A percentile compares a stretch with the other conserved stretches of the same genome.
These are phyloP conservation scores for Pogona vitticeps DNA, from an alignment of 2,113 vertebrate genomes.

Conservation along the genomic window DNA sequence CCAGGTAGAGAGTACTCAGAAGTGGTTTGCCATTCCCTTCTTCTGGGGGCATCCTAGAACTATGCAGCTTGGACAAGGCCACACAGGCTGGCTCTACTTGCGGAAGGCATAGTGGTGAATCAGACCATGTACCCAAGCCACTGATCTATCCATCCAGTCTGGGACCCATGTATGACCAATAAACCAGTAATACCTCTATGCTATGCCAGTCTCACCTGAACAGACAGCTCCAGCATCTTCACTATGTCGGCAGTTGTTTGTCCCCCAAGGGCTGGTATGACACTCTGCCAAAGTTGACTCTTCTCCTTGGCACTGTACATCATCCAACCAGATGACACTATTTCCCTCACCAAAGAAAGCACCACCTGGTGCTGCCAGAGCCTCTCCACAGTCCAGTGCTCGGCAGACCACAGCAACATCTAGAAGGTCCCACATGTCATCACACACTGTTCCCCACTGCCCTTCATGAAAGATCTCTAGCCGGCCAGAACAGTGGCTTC, in stretches of 20 bases:
- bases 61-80: too few relatives aligned
- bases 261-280: constrained; percentile 19
- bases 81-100: too few relatives aligned
- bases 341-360: constrained; percentile 53
- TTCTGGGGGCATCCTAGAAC: too few relatives aligned
- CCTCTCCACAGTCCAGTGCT: constrained; percentile 61
- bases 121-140: too few relatives aligned
- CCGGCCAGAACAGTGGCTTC: constrained; percentile 63
- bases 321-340: constrained; percentile 52
- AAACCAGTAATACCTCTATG: not conserved
- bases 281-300: constrained; percentile 35
- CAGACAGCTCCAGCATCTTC: constrained; percentile 56
- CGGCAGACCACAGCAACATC: constrained; percentile 61
- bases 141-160: too few relatives aligned
- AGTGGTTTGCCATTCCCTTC: too few relatives aligned
- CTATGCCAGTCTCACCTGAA: constrained; percentile 7
- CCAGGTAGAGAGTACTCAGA: too few relatives aligned
- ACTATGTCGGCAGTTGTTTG: constrained; percentile 55
- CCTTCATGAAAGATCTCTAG: constrained; percentile 66
- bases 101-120: too few relatives aligned
- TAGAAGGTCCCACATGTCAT: constrained; percentile 64
- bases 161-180: too few relatives aligned
- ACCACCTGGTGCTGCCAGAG: constrained; percentile 21
- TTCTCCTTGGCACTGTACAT: constrained; percentile 46
- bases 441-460: constrained; percentile 70